Conservation (phyloP, 2,888 invertebrate species). For the Cordilura impudica region DNA sequence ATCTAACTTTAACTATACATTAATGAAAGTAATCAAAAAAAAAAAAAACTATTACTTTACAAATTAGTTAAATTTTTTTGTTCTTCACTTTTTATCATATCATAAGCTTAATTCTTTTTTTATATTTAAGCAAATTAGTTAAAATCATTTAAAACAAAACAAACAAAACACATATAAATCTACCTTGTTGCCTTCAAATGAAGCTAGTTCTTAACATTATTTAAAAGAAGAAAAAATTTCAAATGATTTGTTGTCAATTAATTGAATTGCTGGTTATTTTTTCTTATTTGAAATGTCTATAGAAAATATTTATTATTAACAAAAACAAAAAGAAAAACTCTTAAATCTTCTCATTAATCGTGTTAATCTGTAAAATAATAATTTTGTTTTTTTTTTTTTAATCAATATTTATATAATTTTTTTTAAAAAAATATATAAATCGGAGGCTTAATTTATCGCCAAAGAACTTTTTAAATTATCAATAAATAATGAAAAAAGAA, state of each 20-base stretch:
- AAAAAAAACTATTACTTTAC: conserved; percentile 45
- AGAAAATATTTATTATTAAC: conserved; percentile 43
- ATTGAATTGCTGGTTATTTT: conserved; percentile 62
- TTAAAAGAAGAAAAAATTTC: conserved; percentile 47
- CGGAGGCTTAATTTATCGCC: conserved; percentile 77
- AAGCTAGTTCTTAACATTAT: conserved; percentile 71
- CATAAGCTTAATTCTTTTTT: conserved; percentile 59
- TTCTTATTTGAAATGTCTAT: conserved; percentile 37
- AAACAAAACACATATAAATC: conserved; percentile 60
- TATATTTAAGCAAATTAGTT: conserved; percentile 59
- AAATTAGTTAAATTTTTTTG: conserved; percentile 61
- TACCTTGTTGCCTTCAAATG: conserved; percentile 77
- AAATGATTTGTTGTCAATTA: conserved; percentile 51
- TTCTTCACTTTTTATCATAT: conserved; percentile 52
- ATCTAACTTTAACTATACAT: conserved; percentile 25
- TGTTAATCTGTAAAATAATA: conserved; percentile 48
- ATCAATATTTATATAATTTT: conserved; percentile 63
- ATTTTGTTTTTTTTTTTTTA: conserved; percentile 61
- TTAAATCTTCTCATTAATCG: conserved; percentile 40
- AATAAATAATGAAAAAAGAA: conserved; percentile 58
- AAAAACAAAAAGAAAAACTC: conserved; percentile 15
- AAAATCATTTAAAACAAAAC: conserved; percentile 60
- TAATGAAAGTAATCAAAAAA: conserved; percentile 5
- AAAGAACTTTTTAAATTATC: conserved; percentile 71
- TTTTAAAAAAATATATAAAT: conserved; percentile 71